Conservation (phyloP, 2,888 invertebrate species). For the Andrena trimmerana region DNA sequence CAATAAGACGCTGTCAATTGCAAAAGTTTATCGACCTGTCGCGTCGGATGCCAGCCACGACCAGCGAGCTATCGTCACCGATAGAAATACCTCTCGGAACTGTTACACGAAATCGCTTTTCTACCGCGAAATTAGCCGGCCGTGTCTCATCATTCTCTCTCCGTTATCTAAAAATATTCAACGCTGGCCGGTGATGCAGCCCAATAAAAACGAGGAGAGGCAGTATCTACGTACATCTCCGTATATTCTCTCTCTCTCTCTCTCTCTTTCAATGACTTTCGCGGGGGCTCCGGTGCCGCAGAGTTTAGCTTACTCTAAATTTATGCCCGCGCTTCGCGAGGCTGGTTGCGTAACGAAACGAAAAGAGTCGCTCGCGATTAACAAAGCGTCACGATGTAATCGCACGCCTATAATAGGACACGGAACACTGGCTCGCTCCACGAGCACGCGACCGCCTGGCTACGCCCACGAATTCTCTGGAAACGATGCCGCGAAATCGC, state of each 20-base stretch:
- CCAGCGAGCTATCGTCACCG: not conserved
- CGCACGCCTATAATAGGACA: slow-evolving; percentile 55
- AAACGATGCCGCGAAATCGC: slow-evolving; percentile 52
- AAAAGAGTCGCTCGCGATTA: slow-evolving; percentile 36
- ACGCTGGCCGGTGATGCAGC: too few species aligned
- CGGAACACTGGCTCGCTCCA: slow-evolving; percentile 47
- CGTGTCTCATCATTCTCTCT: not conserved
- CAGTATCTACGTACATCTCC: too few species aligned
- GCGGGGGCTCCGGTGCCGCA: not conserved
- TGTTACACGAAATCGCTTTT: slow-evolving; percentile 1
- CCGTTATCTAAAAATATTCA: too few species aligned
- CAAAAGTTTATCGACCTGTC: slow-evolving; percentile 14
- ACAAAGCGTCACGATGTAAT: slow-evolving; percentile 47
- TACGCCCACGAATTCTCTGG: slow-evolving; percentile 66
- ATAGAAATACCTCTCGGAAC: not conserved
- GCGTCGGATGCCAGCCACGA: not conserved
- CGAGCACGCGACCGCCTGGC: slow-evolving; percentile 46
- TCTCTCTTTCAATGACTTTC: not conserved
- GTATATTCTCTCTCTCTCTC: not conserved
- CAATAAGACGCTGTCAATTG: slow-evolving; percentile 39
- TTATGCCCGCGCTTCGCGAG: not conserved
- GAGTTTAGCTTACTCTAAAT: not conserved
- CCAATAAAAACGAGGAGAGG: too few species aligned
- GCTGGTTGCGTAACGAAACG: slow-evolving; percentile 10
- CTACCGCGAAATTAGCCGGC: not conserved